Percentiles rank a stretch among this genome's conserved stretches.
Evolutionary conservation across 2,888 invertebrate species (phyloP).

Genomic region (Rhaphigaster nebulosa): DNA sequence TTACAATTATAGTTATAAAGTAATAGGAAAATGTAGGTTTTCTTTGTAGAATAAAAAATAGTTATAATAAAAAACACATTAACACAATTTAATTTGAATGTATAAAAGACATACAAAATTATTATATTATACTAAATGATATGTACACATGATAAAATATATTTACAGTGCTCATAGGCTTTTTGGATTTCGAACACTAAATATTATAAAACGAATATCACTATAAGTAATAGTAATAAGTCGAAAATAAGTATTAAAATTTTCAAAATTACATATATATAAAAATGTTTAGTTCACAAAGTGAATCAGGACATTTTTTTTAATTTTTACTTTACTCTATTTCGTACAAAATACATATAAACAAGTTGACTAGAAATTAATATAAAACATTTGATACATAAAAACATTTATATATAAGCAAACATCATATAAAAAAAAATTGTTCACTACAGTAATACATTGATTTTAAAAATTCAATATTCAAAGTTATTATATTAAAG

Average conservation of each 20-base stretch:
- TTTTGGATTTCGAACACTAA: conserved; percentile 45
- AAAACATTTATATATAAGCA: conserved; percentile 23
- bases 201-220: conserved; percentile 32
- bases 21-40: neutral
- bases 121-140: conserved; percentile 53
- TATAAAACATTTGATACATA: conserved; percentile 49
- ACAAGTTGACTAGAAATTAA: conserved; percentile 53
- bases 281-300: conserved; percentile 41
- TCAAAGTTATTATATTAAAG: neutral
- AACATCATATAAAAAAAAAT: neutral
- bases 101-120: conserved; percentile 58
- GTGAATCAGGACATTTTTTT: conserved; percentile 21
- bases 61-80: conserved; percentile 36
- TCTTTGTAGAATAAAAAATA: neutral
- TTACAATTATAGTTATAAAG: neutral
- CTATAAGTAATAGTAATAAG: conserved; percentile 37
- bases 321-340: neutral
- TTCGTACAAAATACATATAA: conserved; percentile 47
- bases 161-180: conserved; percentile 54
- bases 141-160: conserved; percentile 55
- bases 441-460: conserved; percentile 1
- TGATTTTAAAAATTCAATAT: neutral
- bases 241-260: conserved; percentile 32
- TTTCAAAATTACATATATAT: conserved; percentile 40
- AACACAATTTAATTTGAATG: conserved; percentile 53